Conservation (phyloP, 1,140 invertebrate genomes). For the Linepithema humile region DNA sequence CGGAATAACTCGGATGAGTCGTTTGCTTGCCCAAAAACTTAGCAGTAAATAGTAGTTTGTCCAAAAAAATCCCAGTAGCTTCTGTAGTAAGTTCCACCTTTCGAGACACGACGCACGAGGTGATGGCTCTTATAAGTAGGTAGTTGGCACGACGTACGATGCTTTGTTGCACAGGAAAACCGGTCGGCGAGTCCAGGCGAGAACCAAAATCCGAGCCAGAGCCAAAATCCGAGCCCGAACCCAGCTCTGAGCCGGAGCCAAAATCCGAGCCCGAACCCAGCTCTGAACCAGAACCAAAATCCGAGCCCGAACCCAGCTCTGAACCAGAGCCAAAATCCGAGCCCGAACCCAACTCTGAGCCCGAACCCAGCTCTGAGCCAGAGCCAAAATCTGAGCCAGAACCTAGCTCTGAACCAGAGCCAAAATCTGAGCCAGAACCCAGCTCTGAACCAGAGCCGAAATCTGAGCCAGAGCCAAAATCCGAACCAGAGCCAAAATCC, state of each 20-base stretch:
- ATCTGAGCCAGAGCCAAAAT: constrained; percentile 81
- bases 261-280: constrained; percentile 82
- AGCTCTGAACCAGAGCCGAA: constrained; percentile 81
- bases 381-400: constrained; percentile 76
- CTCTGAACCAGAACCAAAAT: constrained; percentile 78
- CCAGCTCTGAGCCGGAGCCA: constrained; percentile 78
- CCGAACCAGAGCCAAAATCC: constrained; percentile 78
- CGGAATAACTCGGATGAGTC: constrained; percentile 24
- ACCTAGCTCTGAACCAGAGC: constrained; percentile 73
- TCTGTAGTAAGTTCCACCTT: constrained; percentile 38
- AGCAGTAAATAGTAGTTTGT: constrained; percentile 54
- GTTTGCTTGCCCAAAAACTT: constrained; percentile 48
- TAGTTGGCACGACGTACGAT: constrained; percentile 81
- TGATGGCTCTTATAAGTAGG: constrained; percentile 78
- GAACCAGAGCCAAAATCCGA: constrained; percentile 79
- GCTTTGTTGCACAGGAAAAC: constrained; percentile 84
- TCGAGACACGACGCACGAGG: constrained; percentile 75
- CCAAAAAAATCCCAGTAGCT: constrained; percentile 37
- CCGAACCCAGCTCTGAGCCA: constrained; percentile 66
- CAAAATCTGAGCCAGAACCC: constrained; percentile 79
- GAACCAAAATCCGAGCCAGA: constrained; percentile 81
- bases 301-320: constrained; percentile 76
- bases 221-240: constrained; percentile 78
- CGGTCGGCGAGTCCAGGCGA: constrained; percentile 75
- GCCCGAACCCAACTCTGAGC: constrained; percentile 77